A percentile compares a stretch with the other conserved stretches of the same genome.
These are phyloP conservation scores for Cynoglossus semilaevis DNA, from an alignment of 2,113 vertebrate genomes.

Conservation along the genomic window DNA sequence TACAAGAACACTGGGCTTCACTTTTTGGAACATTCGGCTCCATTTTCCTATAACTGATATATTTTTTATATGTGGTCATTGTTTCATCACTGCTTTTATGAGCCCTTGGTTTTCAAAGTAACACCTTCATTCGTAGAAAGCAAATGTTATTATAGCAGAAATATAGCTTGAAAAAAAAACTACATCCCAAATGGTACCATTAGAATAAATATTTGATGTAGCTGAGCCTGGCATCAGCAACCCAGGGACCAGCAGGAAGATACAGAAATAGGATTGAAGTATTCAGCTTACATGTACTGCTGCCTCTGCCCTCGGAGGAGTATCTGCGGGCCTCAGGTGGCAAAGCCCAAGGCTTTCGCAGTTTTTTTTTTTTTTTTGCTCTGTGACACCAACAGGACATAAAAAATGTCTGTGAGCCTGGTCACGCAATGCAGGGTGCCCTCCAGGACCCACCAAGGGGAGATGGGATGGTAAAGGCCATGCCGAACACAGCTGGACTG, in stretches of 20 bases:
- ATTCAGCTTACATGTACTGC: not conserved
- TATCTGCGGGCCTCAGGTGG: slow-evolving; percentile 25
- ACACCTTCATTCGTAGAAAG: not conserved
- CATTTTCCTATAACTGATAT: too few species aligned
- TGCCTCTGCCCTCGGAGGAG: slow-evolving; percentile 19
- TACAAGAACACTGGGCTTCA: too few species aligned
- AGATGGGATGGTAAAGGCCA: slow-evolving; percentile 51
- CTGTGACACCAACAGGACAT: slow-evolving; percentile 27
- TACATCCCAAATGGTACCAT: not conserved
- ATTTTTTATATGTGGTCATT: too few species aligned
- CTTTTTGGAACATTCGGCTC: too few species aligned
- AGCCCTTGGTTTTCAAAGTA: not conserved
- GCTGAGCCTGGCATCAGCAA: slow-evolving; percentile 8
- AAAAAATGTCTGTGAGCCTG: slow-evolving; percentile 38
- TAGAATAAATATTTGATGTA: slow-evolving; percentile 11
- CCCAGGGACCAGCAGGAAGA: slow-evolving; percentile 9
- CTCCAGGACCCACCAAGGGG: slow-evolving; percentile 34
- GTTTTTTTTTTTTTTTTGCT: slow-evolving; percentile 4
- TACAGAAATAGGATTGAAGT: slow-evolving; percentile 5
- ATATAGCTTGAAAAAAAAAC: not conserved
- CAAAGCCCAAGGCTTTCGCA: slow-evolving; percentile 7
- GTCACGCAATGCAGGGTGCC: slow-evolving; percentile 44
- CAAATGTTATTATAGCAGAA: not conserved
- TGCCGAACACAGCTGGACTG: slow-evolving; percentile 45
- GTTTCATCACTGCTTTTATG: not conserved